Base-by-base conservation (phyloP, 2,888 invertebrate species). In the Papilio protenor region DNA sequence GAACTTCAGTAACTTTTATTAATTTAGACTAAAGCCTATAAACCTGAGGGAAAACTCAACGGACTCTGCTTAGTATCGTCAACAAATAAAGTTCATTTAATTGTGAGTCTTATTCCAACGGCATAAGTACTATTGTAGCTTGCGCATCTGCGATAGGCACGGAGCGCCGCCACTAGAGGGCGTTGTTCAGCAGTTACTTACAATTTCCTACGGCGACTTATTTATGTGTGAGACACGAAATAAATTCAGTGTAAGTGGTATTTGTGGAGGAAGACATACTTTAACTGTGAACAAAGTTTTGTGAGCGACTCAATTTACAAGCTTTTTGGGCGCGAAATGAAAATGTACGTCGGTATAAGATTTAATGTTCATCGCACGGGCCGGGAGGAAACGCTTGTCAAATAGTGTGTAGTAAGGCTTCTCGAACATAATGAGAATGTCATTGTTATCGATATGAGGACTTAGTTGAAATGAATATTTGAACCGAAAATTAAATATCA, bases 171-270 rank as follows among this genome's bases (percentile, higher is more conserved):
- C 21, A 57, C 47, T 45, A 18, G 66, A 74, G 82, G 88, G 88
- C 90, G 89, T 85, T 40, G 81, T 82, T 85, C 81, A 82, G 84
- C 89, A 87, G 88, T 91, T 90, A 90, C 90, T 91, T 90, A 89
- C 91, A 91, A 90, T 91, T 88, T 83, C 82, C 79, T 59, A 59
- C 21, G 80, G 82, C 79, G 81, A 79, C 77, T 88, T 92, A 92
- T 93, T 92, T 93, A 93, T 91, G 91, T 88, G 87, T 83, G 84
- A 85, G 84, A 85, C 83, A 85, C 85, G 87, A 89, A 90, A 93
- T 93, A 92, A 91, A 93, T 92, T 92, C 84, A 83, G 83, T 87
- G 88, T 90, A 91, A 92, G 90, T 90, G 89, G 89, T 91, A 90
- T 92, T 91, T 91, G 91, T 85, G 89, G 86, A 86, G 84, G 81